phyloP scores from a whole-genome alignment of 2,797 vertebrate genomes.

The Acipenser ruthenus region DNA sequence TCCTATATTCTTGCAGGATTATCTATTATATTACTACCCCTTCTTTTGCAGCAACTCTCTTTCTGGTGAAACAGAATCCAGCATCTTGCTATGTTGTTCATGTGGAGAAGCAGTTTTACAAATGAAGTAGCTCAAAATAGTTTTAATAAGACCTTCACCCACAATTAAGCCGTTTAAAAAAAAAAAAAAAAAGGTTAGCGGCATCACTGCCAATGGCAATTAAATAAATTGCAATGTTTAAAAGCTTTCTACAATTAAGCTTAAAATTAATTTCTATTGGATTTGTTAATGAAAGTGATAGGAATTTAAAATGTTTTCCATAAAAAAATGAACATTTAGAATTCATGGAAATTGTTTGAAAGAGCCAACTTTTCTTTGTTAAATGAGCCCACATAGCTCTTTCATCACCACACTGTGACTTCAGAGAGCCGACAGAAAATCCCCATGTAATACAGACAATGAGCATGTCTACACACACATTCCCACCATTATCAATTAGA shows the following conservation, averaged over 20 bases:
- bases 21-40: neutral
- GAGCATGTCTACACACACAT: constrained; percentile 28
- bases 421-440: constrained; percentile 37
- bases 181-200: neutral
- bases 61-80: no score
- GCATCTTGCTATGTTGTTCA: no score
- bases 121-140: no score
- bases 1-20: neutral
- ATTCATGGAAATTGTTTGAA: neutral
- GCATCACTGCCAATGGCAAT: neutral
- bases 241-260: neutral
- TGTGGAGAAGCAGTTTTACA: no score
- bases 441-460: constrained; percentile 27
- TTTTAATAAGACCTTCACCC: neutral
- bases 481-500: constrained; percentile 37
- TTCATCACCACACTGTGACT: constrained; percentile 25
- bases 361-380: neutral
- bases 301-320: neutral
- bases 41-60: no score
- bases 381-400: constrained; percentile 6
- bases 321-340: neutral
- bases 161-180: neutral
- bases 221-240: neutral
- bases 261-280: neutral
- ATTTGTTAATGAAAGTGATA: neutral